phyloP scores from a whole-genome alignment of 1,140 invertebrate species.

The Eumeta japonica region DNA sequence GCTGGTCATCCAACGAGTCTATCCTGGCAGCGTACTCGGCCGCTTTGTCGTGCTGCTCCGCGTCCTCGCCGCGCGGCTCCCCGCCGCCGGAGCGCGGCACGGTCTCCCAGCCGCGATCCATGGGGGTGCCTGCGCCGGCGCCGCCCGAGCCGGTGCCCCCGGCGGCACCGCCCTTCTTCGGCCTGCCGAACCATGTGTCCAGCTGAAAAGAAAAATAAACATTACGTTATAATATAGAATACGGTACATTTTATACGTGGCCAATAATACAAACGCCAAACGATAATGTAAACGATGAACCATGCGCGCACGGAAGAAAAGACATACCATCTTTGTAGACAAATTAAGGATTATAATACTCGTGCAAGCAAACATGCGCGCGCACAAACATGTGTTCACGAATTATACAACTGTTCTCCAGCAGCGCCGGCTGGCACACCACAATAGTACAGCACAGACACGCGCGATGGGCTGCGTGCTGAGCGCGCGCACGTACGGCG shows the following conservation, averaged over 20 bases:
- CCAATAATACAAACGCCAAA: background rate
- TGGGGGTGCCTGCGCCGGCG: constrained; percentile 44
- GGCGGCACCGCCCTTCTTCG: constrained; percentile 56
- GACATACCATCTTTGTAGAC: too few species aligned
- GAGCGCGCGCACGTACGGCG: too few species aligned
- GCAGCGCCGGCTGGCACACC: too few species aligned
- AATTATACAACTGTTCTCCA: too few species aligned
- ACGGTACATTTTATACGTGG: background rate
- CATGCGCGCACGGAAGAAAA: too few species aligned
- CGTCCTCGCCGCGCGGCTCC: constrained; percentile 38
- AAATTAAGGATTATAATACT: too few species aligned
- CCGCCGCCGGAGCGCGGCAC: constrained; percentile 13
- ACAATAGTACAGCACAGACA: too few species aligned
- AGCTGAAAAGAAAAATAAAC: constrained; percentile 47
- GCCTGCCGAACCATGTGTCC: constrained; percentile 69
- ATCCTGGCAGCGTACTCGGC: constrained; percentile 68
- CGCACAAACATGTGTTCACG: too few species aligned
- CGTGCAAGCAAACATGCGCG: too few species aligned
- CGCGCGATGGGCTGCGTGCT: too few species aligned
- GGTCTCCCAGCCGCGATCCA: constrained; percentile 10
- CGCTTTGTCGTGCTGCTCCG: constrained; percentile 25
- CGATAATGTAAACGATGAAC: too few species aligned
- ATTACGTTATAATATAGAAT: too few species aligned
- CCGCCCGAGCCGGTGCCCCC: constrained; percentile 48
- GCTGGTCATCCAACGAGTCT: constrained; percentile 68